Conservation (phyloP, 2,888 invertebrate species). For the Philaethria dido region DNA sequence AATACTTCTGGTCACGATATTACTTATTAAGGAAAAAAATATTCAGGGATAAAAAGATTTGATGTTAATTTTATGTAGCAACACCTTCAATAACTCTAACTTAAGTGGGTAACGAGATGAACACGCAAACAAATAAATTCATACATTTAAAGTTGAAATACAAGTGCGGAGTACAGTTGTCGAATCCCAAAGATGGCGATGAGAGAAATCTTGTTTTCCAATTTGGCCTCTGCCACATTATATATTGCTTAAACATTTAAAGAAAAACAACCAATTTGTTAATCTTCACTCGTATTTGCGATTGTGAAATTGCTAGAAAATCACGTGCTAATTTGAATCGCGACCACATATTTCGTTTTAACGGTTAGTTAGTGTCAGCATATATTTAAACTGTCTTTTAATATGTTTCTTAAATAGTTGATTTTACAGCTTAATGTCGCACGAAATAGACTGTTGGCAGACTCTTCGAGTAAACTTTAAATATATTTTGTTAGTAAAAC, state of each 20-base stretch:
- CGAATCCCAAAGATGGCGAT: constrained; percentile 56
- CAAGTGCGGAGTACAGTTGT: constrained; percentile 45
- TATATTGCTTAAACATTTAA: constrained; percentile 47
- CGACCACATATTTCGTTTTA: constrained; percentile 21
- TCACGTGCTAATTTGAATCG: constrained; percentile 24
- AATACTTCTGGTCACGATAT: background rate
- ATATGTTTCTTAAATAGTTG: background rate
- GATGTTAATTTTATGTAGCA: constrained; percentile 13
- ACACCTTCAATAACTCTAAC: constrained; percentile 39
- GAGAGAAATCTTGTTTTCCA: constrained; percentile 63
- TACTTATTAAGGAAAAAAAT: background rate
- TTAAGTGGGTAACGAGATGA: constrained; percentile 35
- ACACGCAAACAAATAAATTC: constrained; percentile 44
- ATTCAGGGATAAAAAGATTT: background rate
- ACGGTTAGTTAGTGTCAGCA: constrained; percentile 8
- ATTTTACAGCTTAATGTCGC: constrained; percentile 5
- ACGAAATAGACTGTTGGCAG: constrained; percentile 1
- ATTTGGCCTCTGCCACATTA: constrained; percentile 53
- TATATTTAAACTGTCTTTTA: background rate
- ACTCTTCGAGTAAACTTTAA: background rate
- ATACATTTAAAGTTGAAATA: constrained; percentile 37
- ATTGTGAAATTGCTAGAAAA: constrained; percentile 32
- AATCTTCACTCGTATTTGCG: constrained; percentile 27
- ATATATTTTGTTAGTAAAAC: background rate
- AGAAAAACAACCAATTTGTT: constrained; percentile 38